phyloP scores from a whole-genome alignment of 2,888 invertebrate genomes.

The Gymnosoma rotundatum region DNA sequence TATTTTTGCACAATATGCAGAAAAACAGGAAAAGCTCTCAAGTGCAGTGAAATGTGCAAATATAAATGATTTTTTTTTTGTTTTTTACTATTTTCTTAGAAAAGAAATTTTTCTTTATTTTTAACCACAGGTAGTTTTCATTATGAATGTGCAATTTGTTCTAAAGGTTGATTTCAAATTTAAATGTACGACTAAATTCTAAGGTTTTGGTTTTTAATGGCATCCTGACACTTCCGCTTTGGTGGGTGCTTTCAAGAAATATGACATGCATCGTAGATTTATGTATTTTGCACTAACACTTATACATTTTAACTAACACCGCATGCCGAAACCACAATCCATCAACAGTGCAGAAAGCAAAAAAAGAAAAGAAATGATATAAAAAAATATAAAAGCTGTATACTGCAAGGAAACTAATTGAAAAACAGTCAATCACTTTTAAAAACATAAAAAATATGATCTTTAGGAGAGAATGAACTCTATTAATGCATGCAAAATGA shows the following conservation, averaged over 20 bases:
- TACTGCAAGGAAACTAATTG: not conserved
- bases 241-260: slow-evolving; percentile 64
- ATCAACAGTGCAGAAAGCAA: too few species aligned
- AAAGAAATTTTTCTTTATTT: not conserved
- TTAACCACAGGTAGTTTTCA: slow-evolving; percentile 2
- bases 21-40: slow-evolving; percentile 57
- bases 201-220: slow-evolving; percentile 67
- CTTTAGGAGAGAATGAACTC: too few species aligned
- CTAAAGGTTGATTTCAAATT: slow-evolving; percentile 40
- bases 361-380: not conserved
- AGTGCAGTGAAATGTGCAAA: slow-evolving; percentile 70
- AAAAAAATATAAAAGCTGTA: not conserved
- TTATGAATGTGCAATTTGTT: slow-evolving; percentile 6
- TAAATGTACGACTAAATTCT: slow-evolving; percentile 28
- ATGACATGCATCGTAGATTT: slow-evolving; percentile 67
- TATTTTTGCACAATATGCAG: not conserved
- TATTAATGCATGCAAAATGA: not conserved
- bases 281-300: slow-evolving; percentile 5
- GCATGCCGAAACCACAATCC: too few species aligned
- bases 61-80: slow-evolving; percentile 56
- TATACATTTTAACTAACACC: too few species aligned
- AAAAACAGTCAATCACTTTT: not conserved
- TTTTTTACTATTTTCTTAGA: not conserved
- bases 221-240: slow-evolving; percentile 70
- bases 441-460: not conserved